Evolutionary conservation across 2,888 invertebrate species (phyloP).

Genomic region (Xestia sexstrigata): DNA sequence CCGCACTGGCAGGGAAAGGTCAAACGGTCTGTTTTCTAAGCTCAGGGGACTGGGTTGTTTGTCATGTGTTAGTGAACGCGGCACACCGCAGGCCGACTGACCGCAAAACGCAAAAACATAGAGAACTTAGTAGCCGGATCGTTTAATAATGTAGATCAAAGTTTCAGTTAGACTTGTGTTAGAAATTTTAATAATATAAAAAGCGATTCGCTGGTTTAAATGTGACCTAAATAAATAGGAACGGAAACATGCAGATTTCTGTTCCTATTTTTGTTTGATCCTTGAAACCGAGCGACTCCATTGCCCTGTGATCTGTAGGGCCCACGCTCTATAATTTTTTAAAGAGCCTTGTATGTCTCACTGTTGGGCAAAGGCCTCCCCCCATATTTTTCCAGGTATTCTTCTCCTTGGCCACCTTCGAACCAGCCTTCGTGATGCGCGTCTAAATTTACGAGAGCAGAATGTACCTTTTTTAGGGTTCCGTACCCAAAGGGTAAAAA

Average conservation of each 20-base stretch:
- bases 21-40: slow-evolving; percentile 38
- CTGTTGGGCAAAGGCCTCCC: no score
- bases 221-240: neutral
- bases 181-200: neutral
- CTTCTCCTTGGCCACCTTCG: no score
- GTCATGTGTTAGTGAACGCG: slow-evolving; percentile 3
- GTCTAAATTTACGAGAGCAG: neutral
- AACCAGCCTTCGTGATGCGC: no score
- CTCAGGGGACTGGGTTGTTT: slow-evolving; percentile 22
- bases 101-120: slow-evolving; percentile 10
- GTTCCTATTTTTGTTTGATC: neutral
- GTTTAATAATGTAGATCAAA: slow-evolving; percentile 13
- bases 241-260: neutral
- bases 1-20: slow-evolving; percentile 45
- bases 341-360: no score
- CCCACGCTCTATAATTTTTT: neutral
- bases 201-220: neutral
- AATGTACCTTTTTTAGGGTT: no score
- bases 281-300: neutral
- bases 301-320: neutral
- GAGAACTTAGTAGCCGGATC: neutral
- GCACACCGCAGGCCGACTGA: slow-evolving; percentile 16
- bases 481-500: no score
- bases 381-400: no score
- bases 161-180: neutral